Conservation (phyloP, 2,888 invertebrate genomes). For the Lobophora halterata region DNA sequence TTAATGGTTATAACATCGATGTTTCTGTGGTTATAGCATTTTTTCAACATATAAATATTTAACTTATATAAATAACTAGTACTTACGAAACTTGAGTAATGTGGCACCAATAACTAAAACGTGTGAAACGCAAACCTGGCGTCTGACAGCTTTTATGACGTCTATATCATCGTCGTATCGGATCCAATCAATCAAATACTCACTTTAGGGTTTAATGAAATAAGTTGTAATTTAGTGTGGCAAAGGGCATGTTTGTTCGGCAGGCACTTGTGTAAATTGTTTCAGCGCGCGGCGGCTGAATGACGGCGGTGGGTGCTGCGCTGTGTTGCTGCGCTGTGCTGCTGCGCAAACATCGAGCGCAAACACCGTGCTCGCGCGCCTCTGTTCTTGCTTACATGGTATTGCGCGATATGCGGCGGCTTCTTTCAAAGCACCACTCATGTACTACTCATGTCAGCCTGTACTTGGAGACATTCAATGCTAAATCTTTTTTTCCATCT, state of each 20-base stretch:
- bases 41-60: too few species aligned
- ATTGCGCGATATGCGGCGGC: too few species aligned
- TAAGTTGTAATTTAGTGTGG: constrained; percentile 37
- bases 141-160: constrained; percentile 43
- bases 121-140: constrained; percentile 71
- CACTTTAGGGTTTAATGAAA: constrained; percentile 35
- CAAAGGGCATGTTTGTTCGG: constrained; percentile 39
- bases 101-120: constrained; percentile 18
- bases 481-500: too few species aligned
- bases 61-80: too few species aligned
- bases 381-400: too few species aligned
- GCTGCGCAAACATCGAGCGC: constrained; percentile 1
- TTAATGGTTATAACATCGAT: too few species aligned
- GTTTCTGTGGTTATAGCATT: too few species aligned
- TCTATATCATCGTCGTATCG: constrained; percentile 55
- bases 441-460: too few species aligned
- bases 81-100: constrained; percentile 5
- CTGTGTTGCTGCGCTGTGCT: too few species aligned
- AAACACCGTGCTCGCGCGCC: too few species aligned
- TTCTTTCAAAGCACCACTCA: too few species aligned
- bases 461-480: too few species aligned
- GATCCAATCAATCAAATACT: constrained; percentile 37
- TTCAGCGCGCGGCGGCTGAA: constrained; percentile 35
- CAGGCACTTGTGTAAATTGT: constrained; percentile 72
- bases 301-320: constrained; percentile 19